Percentiles rank a stretch among this genome's conserved stretches.
Evolutionary conservation across 2,797 vertebrate species (phyloP).

Genomic region (Eulemur rubriventer): DNA sequence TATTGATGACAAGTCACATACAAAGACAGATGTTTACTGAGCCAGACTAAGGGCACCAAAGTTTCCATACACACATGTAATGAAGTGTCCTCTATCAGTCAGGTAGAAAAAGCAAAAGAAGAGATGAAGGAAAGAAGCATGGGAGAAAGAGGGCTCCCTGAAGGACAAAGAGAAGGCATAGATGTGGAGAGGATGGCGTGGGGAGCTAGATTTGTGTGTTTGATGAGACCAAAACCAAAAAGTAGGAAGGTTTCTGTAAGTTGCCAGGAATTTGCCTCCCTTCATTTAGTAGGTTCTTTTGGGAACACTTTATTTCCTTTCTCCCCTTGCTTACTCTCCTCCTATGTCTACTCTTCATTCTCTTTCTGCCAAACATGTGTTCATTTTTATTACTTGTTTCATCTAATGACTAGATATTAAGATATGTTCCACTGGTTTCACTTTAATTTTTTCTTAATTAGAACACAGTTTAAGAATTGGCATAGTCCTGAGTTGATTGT

Average conservation of each 20-base stretch:
- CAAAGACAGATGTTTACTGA: neutral
- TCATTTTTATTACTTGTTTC: constrained; percentile 17
- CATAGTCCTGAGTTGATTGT: neutral
- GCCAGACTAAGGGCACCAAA: neutral
- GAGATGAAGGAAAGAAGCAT: neutral
- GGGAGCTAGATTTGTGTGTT: neutral
- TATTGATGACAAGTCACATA: neutral
- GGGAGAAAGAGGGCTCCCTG: neutral
- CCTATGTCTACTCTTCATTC: neutral
- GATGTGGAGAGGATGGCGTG: neutral
- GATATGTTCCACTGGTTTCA: neutral
- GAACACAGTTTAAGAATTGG: neutral
- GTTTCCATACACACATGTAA: fast-evolving
- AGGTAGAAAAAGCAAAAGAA: neutral
- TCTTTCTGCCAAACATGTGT: neutral
- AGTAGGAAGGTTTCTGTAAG: neutral
- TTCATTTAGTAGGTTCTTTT: neutral
- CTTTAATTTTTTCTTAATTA: constrained; percentile 35
- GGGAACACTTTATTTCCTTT: neutral
- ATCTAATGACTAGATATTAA: neutral
- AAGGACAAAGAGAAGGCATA: neutral
- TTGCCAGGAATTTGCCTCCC: neutral
- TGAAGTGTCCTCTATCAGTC: neutral
- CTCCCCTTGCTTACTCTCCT: neutral
- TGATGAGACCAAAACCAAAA: neutral